Evolutionary conservation across 23 tunicate species (phyloP), one percentile per base, ranked within the genome.

Genomic region (Ciona savignyi): DNA sequence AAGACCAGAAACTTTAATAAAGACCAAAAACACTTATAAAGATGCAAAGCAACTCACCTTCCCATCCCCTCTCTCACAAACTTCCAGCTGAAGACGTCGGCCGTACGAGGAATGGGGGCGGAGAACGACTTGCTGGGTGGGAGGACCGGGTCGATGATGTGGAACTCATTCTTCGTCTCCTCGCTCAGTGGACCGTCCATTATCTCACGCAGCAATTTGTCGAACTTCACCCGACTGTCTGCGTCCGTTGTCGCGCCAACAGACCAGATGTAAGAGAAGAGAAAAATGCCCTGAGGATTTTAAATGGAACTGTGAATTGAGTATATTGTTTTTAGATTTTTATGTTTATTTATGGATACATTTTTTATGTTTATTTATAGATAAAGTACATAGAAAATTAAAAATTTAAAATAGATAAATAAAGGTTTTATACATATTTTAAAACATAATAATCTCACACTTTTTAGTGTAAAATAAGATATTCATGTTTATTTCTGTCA

Each of bases 181-280:
- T 87, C 95, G 34, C 84, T 81, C 4, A 94, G 76, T 33, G 95
- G 86, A 4, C 99, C 99, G 29, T 83, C 92, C 90, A 94, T 83
- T 11, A 94, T 74, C 72, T 94, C 99, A 4, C 99, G 90, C 63
- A 94, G 65, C 30, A 94, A 80, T 23, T 69, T 63, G 78, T 94
- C 95, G 26, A 94, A 94, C 66, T 88, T 94, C 2, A 42, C 86
- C 1, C 99, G 75, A 19, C 90, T 74, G 67, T 82, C 95, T 0
- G 72, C 35, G 66, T 94, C 95, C 22, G 82, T 88, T 30, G 86
- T 83, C 27, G 81, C 85, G 4, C 95, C 95, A 34, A 94, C 69
- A 27, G 99, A 84, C 99, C 99, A 94, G 42, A 87, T 88, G 86
- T 78, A 82, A 2, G 95, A 78, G 77, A 94, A 94, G 19, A 87